Evolutionary conservation across 2,888 invertebrate species (phyloP), one percentile per base, ranked within the genome.

Genomic region (Drosophila tripunctata): DNA sequence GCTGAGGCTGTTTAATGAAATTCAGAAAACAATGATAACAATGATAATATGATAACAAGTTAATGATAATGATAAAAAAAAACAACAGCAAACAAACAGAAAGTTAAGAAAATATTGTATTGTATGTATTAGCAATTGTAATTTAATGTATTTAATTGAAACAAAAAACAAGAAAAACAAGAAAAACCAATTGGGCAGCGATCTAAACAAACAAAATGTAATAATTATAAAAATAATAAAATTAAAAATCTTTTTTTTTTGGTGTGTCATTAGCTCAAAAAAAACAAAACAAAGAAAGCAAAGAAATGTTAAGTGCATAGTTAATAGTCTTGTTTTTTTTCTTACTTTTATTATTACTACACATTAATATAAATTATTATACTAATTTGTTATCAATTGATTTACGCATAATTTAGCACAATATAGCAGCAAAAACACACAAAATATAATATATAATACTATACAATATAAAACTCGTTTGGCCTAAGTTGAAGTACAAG

Each of bases 101-200:
- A 56, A 52, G 52, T 50, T 61, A 62, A 63, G 66, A 19, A 67
- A 40, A 44, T 64, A 73, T 63, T 67, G 60, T 66, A 70, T 70
- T 73, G 79, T 82, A 80, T 78, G 81, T 84, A 81, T 81, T 84
- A 81, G 81, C 81, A 81, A 81, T 84, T 84, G 80, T 81, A 81
- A 81, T 80, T 83, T 79, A 83, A 83, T 80, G 78, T 80, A 80
- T 83, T 80, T 77, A 83, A 82, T 77, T 82, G 68, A 62, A 67
- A 48, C 63, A 45, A 35, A 45, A 66, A 57, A 27, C 48, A 36
- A 61, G 50, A 44, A 35, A 57, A 17, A 24, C 36, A 38, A 62
- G 52, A 51, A 44, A 62, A 67, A 45, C 50, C 38, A 50, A 50
- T 56, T 47, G 51, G 30, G 30, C 58, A 51, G 52, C n/a, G n/a